Conservation (phyloP, 2,113 vertebrate genomes). For the Ictidomys tridecemlineatus region DNA sequence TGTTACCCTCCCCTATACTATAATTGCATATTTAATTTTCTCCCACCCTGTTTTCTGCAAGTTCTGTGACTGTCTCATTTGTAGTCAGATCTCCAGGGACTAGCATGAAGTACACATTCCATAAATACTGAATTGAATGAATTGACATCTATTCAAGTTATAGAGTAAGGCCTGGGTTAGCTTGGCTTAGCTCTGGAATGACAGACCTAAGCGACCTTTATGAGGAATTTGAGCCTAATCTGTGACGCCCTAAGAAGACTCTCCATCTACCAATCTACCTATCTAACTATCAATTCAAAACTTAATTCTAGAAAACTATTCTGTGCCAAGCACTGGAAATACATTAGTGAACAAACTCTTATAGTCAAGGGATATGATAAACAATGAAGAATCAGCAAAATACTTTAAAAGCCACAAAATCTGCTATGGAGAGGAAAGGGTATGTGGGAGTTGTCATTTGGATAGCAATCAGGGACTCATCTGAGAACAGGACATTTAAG, state of each 20-base stretch:
- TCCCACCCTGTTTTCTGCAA: background rate
- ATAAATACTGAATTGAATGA: slow-evolving; percentile 2
- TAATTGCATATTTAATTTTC: background rate
- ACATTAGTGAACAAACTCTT: background rate
- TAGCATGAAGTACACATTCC: background rate
- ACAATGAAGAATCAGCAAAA: slow-evolving; percentile 4
- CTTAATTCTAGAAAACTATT: background rate
- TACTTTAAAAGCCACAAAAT: background rate
- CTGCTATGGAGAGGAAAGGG: background rate
- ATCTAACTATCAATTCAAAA: background rate
- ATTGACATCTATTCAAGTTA: background rate
- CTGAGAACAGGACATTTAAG: background rate
- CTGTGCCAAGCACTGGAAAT: background rate
- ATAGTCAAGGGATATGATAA: background rate
- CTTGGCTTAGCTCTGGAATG: slow-evolving; percentile 28
- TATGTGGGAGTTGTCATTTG: background rate
- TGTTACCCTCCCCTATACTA: background rate
- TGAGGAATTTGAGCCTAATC: slow-evolving; percentile 8
- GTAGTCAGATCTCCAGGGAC: background rate
- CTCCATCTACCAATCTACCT: background rate
- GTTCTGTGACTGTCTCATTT: background rate
- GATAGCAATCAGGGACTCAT: background rate
- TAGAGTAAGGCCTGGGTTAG: background rate
- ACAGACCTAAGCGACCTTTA: background rate
- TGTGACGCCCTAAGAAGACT: background rate